Evolutionary conservation across 2,797 vertebrate genomes (phyloP).

Genomic region (Enteromius afrohamiltoni): DNA sequence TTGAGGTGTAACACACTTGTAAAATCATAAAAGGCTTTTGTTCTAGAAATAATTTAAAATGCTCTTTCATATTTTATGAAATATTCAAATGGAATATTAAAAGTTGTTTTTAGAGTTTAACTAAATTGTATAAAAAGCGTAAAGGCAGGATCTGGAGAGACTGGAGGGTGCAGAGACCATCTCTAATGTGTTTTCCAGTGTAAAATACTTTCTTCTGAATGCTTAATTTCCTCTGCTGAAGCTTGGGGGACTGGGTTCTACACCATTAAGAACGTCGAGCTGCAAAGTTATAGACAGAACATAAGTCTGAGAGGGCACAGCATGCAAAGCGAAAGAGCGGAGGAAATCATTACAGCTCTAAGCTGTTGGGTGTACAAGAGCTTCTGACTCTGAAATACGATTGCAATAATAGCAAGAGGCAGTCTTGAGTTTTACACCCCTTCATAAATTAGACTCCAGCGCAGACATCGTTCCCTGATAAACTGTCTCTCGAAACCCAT

Average conservation of each 20-base stretch:
- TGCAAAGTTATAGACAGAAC: conserved; percentile 68
- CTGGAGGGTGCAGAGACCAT: conserved; percentile 51
- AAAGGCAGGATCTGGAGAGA: conserved; percentile 53
- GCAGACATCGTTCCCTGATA: conserved; percentile 64
- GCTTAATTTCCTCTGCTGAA: conserved; percentile 72
- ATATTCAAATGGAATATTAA: conserved; percentile 57
- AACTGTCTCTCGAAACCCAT: conserved; percentile 62
- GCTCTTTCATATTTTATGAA: conserved; percentile 57
- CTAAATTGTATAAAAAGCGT: conserved; percentile 50
- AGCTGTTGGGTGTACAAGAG: conserved; percentile 71
- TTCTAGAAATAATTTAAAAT: conserved; percentile 28
- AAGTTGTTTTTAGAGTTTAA: conserved; percentile 48
- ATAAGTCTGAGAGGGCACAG: conserved; percentile 57
- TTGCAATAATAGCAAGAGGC: conserved; percentile 76
- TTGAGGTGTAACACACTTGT: conserved; percentile 39
- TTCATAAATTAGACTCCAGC: conserved; percentile 70
- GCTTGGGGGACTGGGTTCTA: conserved; percentile 69
- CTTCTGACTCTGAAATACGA: conserved; percentile 72
- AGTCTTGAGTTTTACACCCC: conserved; percentile 68
- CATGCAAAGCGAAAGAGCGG: conserved; percentile 53
- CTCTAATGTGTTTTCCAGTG: conserved; percentile 77
- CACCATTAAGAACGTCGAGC: conserved; percentile 69
- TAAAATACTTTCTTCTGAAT: conserved; percentile 74
- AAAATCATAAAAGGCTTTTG: conserved; percentile 49
- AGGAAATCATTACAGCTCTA: conserved; percentile 64